Conservation (phyloP, 2,113 vertebrate genomes). For the Oriolus oriolus region DNA sequence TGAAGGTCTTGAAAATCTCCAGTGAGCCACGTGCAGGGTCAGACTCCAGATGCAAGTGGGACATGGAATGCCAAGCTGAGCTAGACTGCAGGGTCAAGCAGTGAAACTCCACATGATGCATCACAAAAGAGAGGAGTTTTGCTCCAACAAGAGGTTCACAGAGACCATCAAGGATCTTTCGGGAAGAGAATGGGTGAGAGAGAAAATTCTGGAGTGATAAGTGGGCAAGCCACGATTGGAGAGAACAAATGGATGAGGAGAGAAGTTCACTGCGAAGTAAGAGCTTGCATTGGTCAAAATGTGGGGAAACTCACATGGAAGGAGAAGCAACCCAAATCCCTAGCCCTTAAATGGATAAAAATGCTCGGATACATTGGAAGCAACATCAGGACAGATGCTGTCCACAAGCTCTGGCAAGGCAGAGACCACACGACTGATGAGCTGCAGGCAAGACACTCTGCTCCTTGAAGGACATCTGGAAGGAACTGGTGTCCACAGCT, state of each 20-base stretch:
- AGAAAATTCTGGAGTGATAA: background rate
- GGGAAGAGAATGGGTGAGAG: accelerated
- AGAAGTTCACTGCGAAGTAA: background rate
- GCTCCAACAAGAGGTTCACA: background rate
- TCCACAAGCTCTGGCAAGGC: background rate
- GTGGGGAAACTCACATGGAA: background rate
- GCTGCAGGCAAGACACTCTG: background rate
- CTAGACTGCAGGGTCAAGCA: background rate
- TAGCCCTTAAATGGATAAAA: background rate
- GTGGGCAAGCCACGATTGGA: background rate
- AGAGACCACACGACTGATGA: background rate
- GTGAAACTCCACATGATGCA: background rate
- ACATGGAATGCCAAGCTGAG: background rate
- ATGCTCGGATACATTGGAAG: background rate
- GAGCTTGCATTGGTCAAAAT: background rate
- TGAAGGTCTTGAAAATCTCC: background rate
- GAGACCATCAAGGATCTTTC: background rate
- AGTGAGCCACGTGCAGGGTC: accelerated
- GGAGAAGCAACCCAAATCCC: background rate
- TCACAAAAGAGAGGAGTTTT: background rate
- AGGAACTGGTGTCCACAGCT: background rate
- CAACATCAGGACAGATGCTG: background rate
- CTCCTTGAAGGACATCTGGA: background rate
- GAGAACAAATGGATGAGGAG: background rate
- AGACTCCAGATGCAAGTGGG: background rate